Base-by-base conservation (phyloP, 2,888 invertebrate genomes). In the Opisthograptis luteolata region DNA sequence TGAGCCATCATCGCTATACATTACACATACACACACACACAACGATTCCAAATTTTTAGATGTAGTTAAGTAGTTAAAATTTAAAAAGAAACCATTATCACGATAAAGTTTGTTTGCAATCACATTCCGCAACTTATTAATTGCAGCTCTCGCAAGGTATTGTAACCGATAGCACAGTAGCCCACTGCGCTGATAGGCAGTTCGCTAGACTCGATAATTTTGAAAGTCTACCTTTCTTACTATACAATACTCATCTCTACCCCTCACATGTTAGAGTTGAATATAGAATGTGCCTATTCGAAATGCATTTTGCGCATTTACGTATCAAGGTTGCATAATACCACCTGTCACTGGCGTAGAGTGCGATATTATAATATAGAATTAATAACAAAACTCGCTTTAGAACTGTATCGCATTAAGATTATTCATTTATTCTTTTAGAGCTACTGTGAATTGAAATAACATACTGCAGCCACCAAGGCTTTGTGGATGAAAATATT, bases 311-410 rank as follows among this genome's bases (percentile, higher is more conserved):
- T 58, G 58, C 56, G 47, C 54, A 40, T 45, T 42, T 47, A 59
- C 43, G 34, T 43, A 53, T 56, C 65, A 70, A 70, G 74, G 74
- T 74, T 53, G 69, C 49, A 41, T 55, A 59, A 49, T 58, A 61
- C 67, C 71, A 68, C 67, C 67, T 70, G 70, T 62, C 60, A 42
- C 47, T 34, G 40, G 24, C 35, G 47, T 41, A 10, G 41, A 43
- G 37, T 15, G 51, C 50, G 62, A 40, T 40, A 44, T 44, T 50
- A 27, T 43, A 32, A 49, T 50, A 19, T 43, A 20, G 10, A 25
- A 10, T 31, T 32, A 30, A 45, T n/a, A 30, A 9, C 15, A 1
- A 19, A 39, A 12, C 7, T 8, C 13, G n/a, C 0, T 14, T 5
- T 35, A 15, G 42, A 31, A 48, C 36, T 25, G 6, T 36, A 8